Percentiles rank a stretch among this genome's conserved stretches.
Conservation (phyloP, 2,113 vertebrate genomes). For the Origma solitaria region DNA sequence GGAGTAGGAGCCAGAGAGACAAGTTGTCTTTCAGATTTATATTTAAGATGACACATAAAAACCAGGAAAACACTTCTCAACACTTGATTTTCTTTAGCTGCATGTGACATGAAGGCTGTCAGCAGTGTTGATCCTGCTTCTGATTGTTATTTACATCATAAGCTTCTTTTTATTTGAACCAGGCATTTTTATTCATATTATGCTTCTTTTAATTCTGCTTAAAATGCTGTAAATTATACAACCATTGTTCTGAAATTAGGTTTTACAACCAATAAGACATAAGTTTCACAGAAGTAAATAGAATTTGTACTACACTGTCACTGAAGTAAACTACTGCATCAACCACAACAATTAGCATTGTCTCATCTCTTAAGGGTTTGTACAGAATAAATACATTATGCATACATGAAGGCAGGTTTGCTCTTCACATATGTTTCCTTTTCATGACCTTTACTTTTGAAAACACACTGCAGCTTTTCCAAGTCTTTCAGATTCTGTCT, state of each 20-base stretch:
- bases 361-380: neutral
- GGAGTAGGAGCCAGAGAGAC: neutral
- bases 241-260: neutral
- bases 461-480: neutral
- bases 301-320: neutral
- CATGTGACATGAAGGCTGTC: neutral
- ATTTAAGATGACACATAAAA: neutral
- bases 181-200: neutral
- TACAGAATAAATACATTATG: neutral
- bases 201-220: constrained; percentile 50
- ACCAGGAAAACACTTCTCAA: neutral
- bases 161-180: neutral
- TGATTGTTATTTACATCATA: neutral
- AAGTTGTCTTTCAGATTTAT: neutral
- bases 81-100: neutral
- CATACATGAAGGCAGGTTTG: neutral
- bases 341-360: neutral
- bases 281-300: neutral
- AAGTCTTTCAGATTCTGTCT: constrained; percentile 31
- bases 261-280: neutral
- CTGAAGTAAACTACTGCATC: neutral
- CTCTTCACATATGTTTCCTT: neutral
- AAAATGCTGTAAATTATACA: constrained; percentile 21
- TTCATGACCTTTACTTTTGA: neutral
- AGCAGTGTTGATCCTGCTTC: neutral